A percentile compares a stretch with the other conserved stretches of the same genome.
Conservation (phyloP, 2,797 vertebrate species). For the Zenarchopterus dispar region DNA sequence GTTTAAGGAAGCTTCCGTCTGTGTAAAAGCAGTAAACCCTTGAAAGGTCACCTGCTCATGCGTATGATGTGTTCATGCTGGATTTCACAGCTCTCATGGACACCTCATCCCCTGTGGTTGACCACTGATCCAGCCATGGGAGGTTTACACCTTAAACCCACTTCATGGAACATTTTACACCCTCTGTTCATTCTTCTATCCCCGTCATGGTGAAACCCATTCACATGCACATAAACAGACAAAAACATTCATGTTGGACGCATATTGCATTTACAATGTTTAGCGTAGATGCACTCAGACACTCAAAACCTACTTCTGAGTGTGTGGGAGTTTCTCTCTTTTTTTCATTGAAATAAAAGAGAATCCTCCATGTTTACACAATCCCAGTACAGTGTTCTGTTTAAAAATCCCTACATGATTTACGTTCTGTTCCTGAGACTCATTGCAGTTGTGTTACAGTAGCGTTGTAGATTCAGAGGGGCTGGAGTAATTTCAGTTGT, state of each 20-base stretch:
- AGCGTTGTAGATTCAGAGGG: neutral
- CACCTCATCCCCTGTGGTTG: slow-evolving; percentile 44
- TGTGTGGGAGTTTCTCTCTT: neutral
- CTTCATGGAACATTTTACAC: slow-evolving; percentile 43
- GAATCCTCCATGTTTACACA: neutral
- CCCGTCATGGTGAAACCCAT: slow-evolving; percentile 19
- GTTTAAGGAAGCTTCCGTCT: slow-evolving; percentile 17
- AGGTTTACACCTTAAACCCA: slow-evolving; percentile 30
- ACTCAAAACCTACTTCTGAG: neutral
- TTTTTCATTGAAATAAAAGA: slow-evolving; percentile 2
- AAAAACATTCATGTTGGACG: too few relatives aligned
- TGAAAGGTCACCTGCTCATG: slow-evolving; percentile 50
- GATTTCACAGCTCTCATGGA: slow-evolving; percentile 47
- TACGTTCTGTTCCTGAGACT: slow-evolving; percentile 4
- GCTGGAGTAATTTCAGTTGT: neutral
- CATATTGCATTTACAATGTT: too few relatives aligned
- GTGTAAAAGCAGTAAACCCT: slow-evolving; percentile 27
- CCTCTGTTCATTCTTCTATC: slow-evolving; percentile 31
- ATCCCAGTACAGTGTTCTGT: neutral
- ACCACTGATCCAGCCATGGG: slow-evolving; percentile 49
- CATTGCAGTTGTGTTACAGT: slow-evolving; percentile 12
- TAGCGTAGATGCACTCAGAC: neutral
- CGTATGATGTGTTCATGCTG: slow-evolving; percentile 27
- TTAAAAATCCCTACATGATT: slow-evolving; percentile 22
- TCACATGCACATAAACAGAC: neutral